Evolutionary conservation across 2,888 invertebrate species (phyloP), one percentile per base, ranked within the genome.

Genomic region (Celastrina argiolus): DNA sequence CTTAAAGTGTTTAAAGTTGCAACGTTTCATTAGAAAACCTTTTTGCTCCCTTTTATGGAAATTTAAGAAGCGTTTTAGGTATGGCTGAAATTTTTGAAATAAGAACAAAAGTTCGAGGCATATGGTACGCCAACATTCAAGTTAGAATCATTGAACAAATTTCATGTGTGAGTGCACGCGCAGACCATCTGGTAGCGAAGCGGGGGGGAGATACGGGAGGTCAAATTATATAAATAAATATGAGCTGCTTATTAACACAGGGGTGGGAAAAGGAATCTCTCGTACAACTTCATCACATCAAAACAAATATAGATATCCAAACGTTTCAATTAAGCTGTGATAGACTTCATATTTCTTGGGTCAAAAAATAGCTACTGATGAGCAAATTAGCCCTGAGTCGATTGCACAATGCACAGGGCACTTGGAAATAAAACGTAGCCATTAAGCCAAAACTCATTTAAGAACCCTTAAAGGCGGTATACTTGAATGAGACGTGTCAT

Each of bases 201-300:
- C 65, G 70, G 70, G 70, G 66, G 70, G 66, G 39, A 63, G 28
- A 39, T 63, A 31, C 51, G 65, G 70, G 70, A 70, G 70, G 69
- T 66, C 66, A 61, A 61, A 61, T 61, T 61, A 36, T 61, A 61
- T 61, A 61, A 61, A 61, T 61, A 61, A 61, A 61, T 61, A 61
- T 61, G 61, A 61, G 61, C 61, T 39, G 39, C 39, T 14, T 39
- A 22, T 61, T 61, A 61, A 22, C 61, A 61, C 61, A 36, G 61
- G 61, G 61, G 39, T 61, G 61, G 36, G 61, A 39, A 61, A 39
- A 61, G 61, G 18, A 61, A 36, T 39, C 39, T 39, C 36, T 14
- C 22, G 39, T 39, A 61, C 39, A 61, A 61, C 61, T 39, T 22
- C 5, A 61, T 61, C 22, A 14, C 22, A 36, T 61, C 36, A 61